These are phyloP conservation scores for Temnothorax nylanderi DNA, from an alignment of 1,140 invertebrate species.

Conservation along the genomic window DNA sequence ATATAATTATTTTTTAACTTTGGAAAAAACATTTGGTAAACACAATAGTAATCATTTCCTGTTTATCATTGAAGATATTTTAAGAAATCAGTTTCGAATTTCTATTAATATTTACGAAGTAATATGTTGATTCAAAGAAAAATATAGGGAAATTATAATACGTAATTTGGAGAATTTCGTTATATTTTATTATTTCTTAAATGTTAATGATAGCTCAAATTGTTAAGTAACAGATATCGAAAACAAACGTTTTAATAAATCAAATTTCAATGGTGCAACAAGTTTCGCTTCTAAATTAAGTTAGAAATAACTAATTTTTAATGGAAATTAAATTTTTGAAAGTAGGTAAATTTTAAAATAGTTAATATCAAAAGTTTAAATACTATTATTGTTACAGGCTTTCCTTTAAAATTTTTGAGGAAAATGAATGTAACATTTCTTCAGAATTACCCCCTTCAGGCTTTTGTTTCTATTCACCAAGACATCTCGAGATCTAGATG, in stretches of 20 bases:
- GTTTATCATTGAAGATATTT: background rate
- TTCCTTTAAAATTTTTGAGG: background rate
- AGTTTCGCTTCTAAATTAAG: background rate
- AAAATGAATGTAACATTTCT: background rate
- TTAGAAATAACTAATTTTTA: background rate
- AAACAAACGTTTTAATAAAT: conserved; percentile 2
- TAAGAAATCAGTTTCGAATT: background rate
- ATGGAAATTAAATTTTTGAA: background rate
- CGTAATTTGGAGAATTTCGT: background rate
- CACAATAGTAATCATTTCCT: background rate
- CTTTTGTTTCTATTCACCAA: background rate
- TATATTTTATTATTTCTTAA: background rate
- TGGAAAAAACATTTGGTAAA: background rate
- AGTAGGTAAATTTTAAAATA: background rate
- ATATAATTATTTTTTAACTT: conserved; percentile 19
- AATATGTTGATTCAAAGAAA: background rate
- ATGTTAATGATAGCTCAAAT: background rate
- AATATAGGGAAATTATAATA: background rate
- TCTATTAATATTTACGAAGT: background rate
- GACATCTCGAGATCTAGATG: background rate
- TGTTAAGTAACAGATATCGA: background rate
- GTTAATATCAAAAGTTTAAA: background rate
- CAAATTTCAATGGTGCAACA: background rate
- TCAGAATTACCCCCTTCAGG: background rate
- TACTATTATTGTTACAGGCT: background rate